Evolutionary conservation across 2,888 invertebrate genomes (phyloP), one percentile per base, ranked within the genome.

Genomic region (Microchrysa polita): DNA sequence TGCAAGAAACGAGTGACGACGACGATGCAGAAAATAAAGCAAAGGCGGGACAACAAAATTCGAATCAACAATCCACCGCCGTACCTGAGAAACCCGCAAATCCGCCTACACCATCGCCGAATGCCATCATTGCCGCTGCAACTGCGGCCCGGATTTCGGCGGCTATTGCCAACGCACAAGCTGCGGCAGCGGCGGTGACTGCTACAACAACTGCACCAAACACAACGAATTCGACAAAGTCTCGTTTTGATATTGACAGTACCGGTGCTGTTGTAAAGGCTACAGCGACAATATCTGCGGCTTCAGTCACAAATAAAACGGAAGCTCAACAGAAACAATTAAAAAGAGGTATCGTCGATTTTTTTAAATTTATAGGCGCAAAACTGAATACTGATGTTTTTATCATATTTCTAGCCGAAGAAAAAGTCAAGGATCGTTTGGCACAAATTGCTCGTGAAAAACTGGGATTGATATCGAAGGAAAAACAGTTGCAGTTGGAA

Each of bases 1-100:
- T 93, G 0, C 87, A 93, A 78, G 93, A 93, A 79, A 91, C 91
- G 20, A 93, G 92, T 77, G 89, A 90, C n/a, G 92, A 91, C 10
- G 91, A 92, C 27, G 69, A 69, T 69, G 23, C 40, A 4, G 69
- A 69, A 12, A 57, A 42, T 27, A 55, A 57, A 16, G 89, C 88
- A 10, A 81, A 81, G 16, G 34, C 71, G 10, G 48, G 55, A 44
- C 76, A 61, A 72, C 52, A 27, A 74, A 69, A 77, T 59, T 72
- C 74, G 53, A 67, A 48, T 67, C 74, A 63, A 9, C 42, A 73
- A 18, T 10, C 57, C 67, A 52, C 52, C 42, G 27, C 27, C 27
- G 18, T 53, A 57, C 20, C 53, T 9, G 71, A 34, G 18, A 52
- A 72, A 20, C 57, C 18, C 14, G 65, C 74, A 40, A 44, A 27